phyloP scores from a whole-genome alignment of 2,113 vertebrate species.

The Podarcis cretensis region DNA sequence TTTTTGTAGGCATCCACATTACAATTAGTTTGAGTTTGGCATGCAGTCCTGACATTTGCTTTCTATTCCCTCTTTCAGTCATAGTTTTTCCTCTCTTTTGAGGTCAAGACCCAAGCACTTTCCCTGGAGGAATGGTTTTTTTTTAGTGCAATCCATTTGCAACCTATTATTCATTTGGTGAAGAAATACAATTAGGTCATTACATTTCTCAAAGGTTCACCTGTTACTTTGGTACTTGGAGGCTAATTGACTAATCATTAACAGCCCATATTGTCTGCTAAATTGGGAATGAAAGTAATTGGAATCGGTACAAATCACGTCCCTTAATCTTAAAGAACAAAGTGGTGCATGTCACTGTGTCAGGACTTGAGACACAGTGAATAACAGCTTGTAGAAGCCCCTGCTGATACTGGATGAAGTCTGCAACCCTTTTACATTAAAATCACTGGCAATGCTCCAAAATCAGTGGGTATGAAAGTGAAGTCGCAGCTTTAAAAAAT shows the following conservation, averaged over 20 bases:
- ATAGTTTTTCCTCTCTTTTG: neutral
- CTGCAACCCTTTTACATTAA: neutral
- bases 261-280: slow-evolving; percentile 23
- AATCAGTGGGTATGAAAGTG: neutral
- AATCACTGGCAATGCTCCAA: neutral
- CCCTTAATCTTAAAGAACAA: slow-evolving; percentile 18
- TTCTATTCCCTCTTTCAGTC: neutral
- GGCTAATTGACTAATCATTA: slow-evolving; percentile 39
- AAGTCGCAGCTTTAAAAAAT: neutral
- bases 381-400: neutral
- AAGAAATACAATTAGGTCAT: slow-evolving; percentile 23
- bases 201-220: slow-evolving; percentile 30
- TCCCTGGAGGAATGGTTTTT: neutral
- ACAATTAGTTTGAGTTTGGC: neutral
- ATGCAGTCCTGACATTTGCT: neutral
- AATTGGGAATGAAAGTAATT: slow-evolving; percentile 19
- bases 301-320: slow-evolving; percentile 21
- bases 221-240: slow-evolving; percentile 7
- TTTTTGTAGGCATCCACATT: neutral
- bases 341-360: slow-evolving; percentile 3
- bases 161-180: slow-evolving; percentile 27
- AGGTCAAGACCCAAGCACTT: neutral
- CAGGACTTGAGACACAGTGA: neutral
- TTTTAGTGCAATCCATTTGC: slow-evolving; percentile 5
- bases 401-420: neutral